These are phyloP conservation scores for Saturnia japonica DNA, from an alignment of 2,888 invertebrate genomes.

Conservation along the genomic window DNA sequence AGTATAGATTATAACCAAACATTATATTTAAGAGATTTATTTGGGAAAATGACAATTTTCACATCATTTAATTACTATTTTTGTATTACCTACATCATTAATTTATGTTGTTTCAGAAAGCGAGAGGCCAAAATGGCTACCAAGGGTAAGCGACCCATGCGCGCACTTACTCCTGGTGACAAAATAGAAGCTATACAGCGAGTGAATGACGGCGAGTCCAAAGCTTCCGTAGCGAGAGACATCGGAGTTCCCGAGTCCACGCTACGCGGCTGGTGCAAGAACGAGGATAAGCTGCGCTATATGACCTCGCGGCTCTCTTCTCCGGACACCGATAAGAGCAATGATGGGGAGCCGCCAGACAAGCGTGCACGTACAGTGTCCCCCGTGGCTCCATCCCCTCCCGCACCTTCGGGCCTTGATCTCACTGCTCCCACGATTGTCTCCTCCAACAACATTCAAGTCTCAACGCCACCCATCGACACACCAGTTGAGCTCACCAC, in stretches of 20 bases:
- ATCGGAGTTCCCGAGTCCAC: constrained; percentile 94
- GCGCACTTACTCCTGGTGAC: constrained; percentile 88
- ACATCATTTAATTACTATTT: not conserved
- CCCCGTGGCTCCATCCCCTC: constrained; percentile 56
- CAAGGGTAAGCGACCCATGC: constrained; percentile 90
- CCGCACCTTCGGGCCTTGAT: constrained; percentile 66
- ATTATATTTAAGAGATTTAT: not conserved
- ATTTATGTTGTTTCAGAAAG: constrained; percentile 59
- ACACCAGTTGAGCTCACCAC: constrained; percentile 67
- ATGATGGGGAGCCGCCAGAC: constrained; percentile 72
- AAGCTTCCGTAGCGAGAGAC: constrained; percentile 92
- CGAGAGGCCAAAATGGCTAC: constrained; percentile 82
- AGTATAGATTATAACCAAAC: no score
- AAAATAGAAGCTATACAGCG: constrained; percentile 91
- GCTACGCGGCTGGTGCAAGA: constrained; percentile 93
- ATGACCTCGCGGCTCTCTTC: constrained; percentile 87
- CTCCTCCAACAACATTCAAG: constrained; percentile 41
- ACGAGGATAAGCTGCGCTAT: constrained; percentile 87
- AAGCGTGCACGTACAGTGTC: constrained; percentile 74
- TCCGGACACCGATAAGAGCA: constrained; percentile 85
- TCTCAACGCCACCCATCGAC: constrained; percentile 50
- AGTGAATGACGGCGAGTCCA: constrained; percentile 92
- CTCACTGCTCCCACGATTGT: constrained; percentile 51
- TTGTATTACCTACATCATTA: not conserved
- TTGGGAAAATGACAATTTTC: not conserved